Evolutionary conservation across 2,113 vertebrate genomes (phyloP).

Genomic region (Pedetes capensis): DNA sequence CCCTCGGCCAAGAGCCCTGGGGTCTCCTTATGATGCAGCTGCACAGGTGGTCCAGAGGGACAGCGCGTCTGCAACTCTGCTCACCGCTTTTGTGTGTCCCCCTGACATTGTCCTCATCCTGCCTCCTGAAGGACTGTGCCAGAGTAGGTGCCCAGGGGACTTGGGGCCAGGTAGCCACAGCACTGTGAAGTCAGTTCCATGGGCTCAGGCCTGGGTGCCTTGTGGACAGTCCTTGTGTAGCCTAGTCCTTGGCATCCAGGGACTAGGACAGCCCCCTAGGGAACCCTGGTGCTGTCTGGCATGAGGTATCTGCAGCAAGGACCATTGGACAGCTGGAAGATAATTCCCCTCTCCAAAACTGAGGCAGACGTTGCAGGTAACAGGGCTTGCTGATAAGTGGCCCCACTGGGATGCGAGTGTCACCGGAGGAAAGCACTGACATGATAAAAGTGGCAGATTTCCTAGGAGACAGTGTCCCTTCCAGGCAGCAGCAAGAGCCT

Average conservation of each 20-base stretch:
- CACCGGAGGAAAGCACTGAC: slow-evolving; percentile 32
- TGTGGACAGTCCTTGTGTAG: background rate
- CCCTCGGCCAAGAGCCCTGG: rapidly evolving
- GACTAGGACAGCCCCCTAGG: background rate
- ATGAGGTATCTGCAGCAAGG: background rate
- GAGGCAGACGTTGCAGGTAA: background rate
- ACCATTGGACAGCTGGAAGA: background rate
- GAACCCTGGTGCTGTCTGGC: background rate
- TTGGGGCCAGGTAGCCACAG: background rate
- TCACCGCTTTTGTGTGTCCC: background rate
- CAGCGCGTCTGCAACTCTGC: background rate
- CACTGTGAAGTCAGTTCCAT: background rate
- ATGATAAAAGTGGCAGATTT: slow-evolving; percentile 55
- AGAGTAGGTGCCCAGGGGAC: background rate
- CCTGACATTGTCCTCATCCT: background rate
- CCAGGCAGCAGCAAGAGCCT: slow-evolving; percentile 45
- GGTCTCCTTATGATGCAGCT: background rate
- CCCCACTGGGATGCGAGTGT: slow-evolving; percentile 39
- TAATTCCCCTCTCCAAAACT: background rate
- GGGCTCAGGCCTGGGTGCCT: background rate
- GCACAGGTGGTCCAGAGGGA: background rate
- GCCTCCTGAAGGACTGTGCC: background rate
- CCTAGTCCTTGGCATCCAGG: background rate
- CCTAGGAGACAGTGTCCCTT: slow-evolving; percentile 37
- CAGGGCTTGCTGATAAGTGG: slow-evolving; percentile 60